Base-by-base conservation (phyloP, 2,888 invertebrate genomes). In the Nomada goodeniana region DNA sequence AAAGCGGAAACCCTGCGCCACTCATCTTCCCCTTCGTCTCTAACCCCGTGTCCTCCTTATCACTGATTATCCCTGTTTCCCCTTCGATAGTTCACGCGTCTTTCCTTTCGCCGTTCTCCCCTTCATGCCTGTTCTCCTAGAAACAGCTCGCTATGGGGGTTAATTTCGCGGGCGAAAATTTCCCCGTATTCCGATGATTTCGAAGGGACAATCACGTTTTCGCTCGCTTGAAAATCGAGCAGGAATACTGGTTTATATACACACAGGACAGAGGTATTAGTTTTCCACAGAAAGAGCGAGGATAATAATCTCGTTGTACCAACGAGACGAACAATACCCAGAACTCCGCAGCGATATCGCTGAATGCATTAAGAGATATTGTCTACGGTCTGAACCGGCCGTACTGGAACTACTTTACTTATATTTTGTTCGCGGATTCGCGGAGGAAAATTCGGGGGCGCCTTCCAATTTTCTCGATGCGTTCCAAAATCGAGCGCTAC, bases 1-100 rank as follows among this genome's bases (percentile, higher is more conserved):
- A 71, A 63, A 81, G 81, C 68, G 63, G 63, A 69, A 78, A 71
- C 73, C 72, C 36, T n/a, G 23, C 53, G 63, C 42, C 23, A 53
- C 55, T 55, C 65, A 23, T 42, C 44, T 44, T 20, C 15, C 57
- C 11, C 11, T 5, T n/a, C 23, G 3, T 4, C 13, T n/a, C 42
- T 2, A 4, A 44, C 23, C 1, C 59, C 52, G 59, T 60, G 68
- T 50, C 44, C 67, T 55, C 44, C 50, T 77, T 61, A 55, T 63
- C 61, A 50, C 67, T 68, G 61, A 78, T 78, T 78, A 78, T 68
- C 61, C 13, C 50, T 68, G 26, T 60, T 61, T 67, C 61, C 29
- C 50, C 47, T 52, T 55, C 47, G 47, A 29, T 53, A 47, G 23
- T 23, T 52, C n/a, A 23, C 18, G n/a, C 29, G 53, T 59, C 67